Evolutionary conservation across 2,113 vertebrate species (phyloP), one percentile per base, ranked within the genome.

Genomic region (Clarias gariepinus): DNA sequence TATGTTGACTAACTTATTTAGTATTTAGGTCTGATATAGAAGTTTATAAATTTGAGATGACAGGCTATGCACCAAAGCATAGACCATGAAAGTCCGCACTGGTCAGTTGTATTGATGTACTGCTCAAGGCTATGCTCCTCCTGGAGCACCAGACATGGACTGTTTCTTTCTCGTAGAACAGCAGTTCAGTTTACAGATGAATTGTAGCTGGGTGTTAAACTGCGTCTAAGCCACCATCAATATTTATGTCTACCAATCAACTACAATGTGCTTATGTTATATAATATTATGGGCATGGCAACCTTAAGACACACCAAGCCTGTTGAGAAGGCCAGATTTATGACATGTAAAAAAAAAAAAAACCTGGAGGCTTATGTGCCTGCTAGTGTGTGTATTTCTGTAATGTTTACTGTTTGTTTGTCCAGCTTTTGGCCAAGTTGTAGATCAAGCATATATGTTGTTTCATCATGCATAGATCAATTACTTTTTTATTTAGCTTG

Each of bases 171-270:
- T 84, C 30, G 41, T 90, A 90, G 89, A 81, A 83, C 85, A 86
- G 85, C 81, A n/a, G 89, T 93, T 91, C 91, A 92, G 90, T 90
- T 91, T 88, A 85, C 81, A 88, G 57, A 73, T 92, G 93, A 94
- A 90, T 94, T 95, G 93, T 92, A 90, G 93, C 91, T 86, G 85
- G 87, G 93, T 71, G 87, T 94, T 94, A 94, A 94, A 94, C 91
- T 74, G 90, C 52, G 64, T 92, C 89, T 83, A 87, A 91, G 90
- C 89, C 89, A 90, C 93, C 90, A 91, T 95, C 91, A 93, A 94
- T 93, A 93, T 95, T 95, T 95, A 95, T 94, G 93, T 94, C 92
- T 84, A 90, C 90, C 93, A 93, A 94, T 94, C 94, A 95, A 93
- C 94, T 83, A 89, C 94, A 94, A 92, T 93, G 93, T 94, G 92